These are phyloP conservation scores for Coelinius sp. DNA, from an alignment of 2,888 invertebrate genomes.

Conservation along the genomic window DNA sequence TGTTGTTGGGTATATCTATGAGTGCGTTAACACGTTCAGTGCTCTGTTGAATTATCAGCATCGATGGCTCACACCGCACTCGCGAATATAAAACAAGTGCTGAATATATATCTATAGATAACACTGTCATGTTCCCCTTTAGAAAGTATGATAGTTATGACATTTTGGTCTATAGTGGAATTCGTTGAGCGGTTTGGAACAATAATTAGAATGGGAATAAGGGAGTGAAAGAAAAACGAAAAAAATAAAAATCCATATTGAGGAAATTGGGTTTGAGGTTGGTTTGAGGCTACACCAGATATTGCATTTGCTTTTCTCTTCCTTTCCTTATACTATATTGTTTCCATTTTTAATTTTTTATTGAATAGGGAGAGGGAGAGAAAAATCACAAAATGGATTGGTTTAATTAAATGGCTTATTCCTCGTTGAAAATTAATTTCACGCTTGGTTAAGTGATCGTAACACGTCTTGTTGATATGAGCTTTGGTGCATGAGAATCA, in stretches of 20 bases:
- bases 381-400: slow-evolving; percentile 50
- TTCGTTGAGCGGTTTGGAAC: slow-evolving; percentile 1
- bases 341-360: slow-evolving; percentile 19
- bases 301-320: slow-evolving; percentile 30
- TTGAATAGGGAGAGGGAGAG: slow-evolving; percentile 19
- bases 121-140: no score
- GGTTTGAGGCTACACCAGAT: slow-evolving; percentile 25
- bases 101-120: no score
- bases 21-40: no score
- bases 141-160: no score
- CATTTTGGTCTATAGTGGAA: not conserved
- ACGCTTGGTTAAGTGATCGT: slow-evolving; percentile 59
- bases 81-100: not conserved
- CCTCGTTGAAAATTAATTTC: slow-evolving; percentile 61
- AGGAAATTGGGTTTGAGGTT: slow-evolving; percentile 43
- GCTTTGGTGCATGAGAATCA: no score
- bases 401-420: slow-evolving; percentile 62
- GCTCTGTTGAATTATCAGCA: slow-evolving; percentile 10
- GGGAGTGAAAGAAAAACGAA: not conserved
- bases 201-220: slow-evolving; percentile 40
- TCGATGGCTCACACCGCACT: not conserved
- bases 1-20: no score
- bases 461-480: slow-evolving; percentile 50
- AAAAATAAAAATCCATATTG: slow-evolving; percentile 33
- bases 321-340: not conserved